A percentile compares a stretch with the other conserved stretches of the same genome.
phyloP scores from a whole-genome alignment of 2,113 vertebrate species.

The Oreochromis tanganicae region DNA sequence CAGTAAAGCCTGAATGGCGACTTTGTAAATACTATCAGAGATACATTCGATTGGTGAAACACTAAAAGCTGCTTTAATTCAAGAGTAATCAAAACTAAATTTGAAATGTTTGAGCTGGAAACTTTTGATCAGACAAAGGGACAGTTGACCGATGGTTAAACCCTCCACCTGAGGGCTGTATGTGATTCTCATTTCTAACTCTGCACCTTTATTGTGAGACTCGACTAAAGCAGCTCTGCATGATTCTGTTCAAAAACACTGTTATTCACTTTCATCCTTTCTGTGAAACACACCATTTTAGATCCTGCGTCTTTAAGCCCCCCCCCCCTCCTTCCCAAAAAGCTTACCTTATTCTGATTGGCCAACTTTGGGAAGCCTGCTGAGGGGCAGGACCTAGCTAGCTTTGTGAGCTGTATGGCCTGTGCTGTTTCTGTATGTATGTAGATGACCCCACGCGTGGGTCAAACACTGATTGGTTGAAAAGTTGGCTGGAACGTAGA shows the following conservation, averaged over 20 bases:
- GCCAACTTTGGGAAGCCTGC: not conserved
- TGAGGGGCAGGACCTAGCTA: not conserved
- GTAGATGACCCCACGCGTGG: fast-evolving
- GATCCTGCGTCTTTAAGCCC: fast-evolving
- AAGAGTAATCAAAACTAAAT: not conserved
- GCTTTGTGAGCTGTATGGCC: not conserved
- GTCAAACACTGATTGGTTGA: not conserved
- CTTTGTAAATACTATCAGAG: slow-evolving; percentile 7
- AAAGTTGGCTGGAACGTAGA: not conserved
- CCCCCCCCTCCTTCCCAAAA: not conserved
- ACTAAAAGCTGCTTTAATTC: not conserved
- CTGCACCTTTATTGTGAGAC: not conserved
- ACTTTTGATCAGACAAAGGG: not conserved
- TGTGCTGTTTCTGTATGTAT: not conserved
- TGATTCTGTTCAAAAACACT: not conserved
- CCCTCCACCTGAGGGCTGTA: not conserved
- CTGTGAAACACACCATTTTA: not conserved
- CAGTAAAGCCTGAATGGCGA: not conserved
- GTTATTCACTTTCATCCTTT: not conserved
- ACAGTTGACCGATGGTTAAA: not conserved
- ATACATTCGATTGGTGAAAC: fast-evolving
- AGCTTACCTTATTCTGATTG: not conserved
- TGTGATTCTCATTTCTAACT: not conserved
- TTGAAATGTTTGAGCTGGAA: not conserved
- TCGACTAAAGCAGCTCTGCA: fast-evolving